Conservation (phyloP, 1,140 invertebrate genomes). For the Drosophila tristis region DNA sequence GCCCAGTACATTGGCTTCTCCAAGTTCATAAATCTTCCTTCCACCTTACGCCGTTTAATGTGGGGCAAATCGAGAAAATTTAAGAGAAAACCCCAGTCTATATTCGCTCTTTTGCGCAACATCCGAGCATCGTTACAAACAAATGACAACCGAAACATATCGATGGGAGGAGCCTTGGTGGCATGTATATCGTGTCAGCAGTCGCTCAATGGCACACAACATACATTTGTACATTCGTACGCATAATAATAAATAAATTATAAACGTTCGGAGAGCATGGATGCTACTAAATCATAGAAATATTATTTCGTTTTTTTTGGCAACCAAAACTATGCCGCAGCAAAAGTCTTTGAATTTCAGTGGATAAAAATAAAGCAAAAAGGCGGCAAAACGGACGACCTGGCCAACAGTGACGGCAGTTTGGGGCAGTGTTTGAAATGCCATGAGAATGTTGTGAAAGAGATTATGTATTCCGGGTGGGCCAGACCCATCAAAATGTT, state of each 20-base stretch:
- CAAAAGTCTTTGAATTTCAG: conserved; percentile 31
- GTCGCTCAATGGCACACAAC: conserved; percentile 67
- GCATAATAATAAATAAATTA: conserved; percentile 59
- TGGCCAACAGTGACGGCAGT: conserved; percentile 24
- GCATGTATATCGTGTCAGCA: conserved; percentile 59
- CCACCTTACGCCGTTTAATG: conserved; percentile 40
- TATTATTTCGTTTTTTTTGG: conserved; percentile 21
- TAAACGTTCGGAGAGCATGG: conserved; percentile 10
- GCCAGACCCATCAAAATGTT: conserved; percentile 34
- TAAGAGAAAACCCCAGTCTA: conserved; percentile 1
- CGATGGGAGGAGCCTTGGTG: conserved; percentile 4
- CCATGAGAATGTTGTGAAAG: conserved; percentile 52
- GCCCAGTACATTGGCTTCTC: conserved; percentile 35
- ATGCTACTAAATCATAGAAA: conserved; percentile 53
- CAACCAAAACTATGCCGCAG: conserved; percentile 22
- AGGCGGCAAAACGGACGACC: conserved; percentile 26
- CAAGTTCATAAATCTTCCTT: conserved; percentile 44
- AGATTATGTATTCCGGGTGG: conserved; percentile 63
- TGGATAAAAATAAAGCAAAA: conserved; percentile 40
- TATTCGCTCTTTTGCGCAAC: conserved; percentile 2
- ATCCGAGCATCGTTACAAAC: conserved; percentile 40
- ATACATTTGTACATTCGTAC: too few relatives aligned
- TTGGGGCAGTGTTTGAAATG: conserved; percentile 49
- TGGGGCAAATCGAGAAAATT: conserved; percentile 49
- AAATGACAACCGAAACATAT: conserved; percentile 54